Base-by-base conservation (phyloP, 2,888 invertebrate genomes). In the Nomada fabriciana region DNA sequence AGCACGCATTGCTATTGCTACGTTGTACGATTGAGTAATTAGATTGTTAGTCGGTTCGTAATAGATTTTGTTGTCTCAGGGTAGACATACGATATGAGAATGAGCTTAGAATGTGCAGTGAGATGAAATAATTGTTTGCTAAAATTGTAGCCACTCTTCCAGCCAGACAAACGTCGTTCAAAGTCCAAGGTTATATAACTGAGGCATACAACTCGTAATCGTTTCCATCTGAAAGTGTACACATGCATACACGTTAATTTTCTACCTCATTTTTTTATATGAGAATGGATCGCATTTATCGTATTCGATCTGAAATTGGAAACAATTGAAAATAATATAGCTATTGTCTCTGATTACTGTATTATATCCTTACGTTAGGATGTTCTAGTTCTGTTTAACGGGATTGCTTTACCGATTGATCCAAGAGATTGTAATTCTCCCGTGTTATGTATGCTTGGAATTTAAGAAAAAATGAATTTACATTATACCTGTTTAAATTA, bases 101-200 rank as follows among this genome's bases (percentile, higher is more conserved):
- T 25, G 52, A 18, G 20, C 52, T 71, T 72, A n/a, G 74, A 74
- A 57, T 67, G 61, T 67, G 29, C 57, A 61, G 65, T 25, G 23
- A 70, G 59, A 76, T 81, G 70, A 57, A 75, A 74, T 76, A 83
- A 86, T 85, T 86, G 75, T 86, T 82, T 79, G 78, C 75, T 81
- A 86, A 86, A 76, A 84, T 82, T 82, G 74, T 84, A 61, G 42
- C 65, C 57, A 29, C 71, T 80, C 70, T 57, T 72, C 68, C 72
- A 77, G 70, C 72, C 61, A 63, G 75, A 64, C 68, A 65, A 75
- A 55, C 63, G 50, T 63, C 68, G 83, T 85, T 10, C 85, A 83
- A 83, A 86, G 87, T 87, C 85, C 87, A 87, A 87, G 86, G 87
- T 78, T 80, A 72, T 67, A 72, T 67, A 73, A 70, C 43, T 15